A percentile compares a stretch with the other conserved stretches of the same genome.
These are phyloP conservation scores for Leucophora obtusa DNA, from an alignment of 2,888 invertebrate species.

Conservation along the genomic window DNA sequence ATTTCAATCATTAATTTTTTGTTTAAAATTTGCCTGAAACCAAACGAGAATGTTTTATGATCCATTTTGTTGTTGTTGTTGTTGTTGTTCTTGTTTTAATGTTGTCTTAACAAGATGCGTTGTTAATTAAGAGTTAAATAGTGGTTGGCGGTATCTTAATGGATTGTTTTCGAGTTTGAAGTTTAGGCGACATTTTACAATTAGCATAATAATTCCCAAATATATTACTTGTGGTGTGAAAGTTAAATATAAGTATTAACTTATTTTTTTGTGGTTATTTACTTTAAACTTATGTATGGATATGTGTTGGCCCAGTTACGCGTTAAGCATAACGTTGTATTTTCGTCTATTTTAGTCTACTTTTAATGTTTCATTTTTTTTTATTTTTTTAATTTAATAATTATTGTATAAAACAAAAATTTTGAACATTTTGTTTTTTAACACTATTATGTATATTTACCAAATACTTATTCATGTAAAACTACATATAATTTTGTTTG, in stretches of 20 bases:
- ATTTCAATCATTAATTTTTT: conserved; percentile 17
- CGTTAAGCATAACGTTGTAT: conserved; percentile 53
- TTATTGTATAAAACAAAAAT: not conserved
- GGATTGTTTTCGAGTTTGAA: not conserved
- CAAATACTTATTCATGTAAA: not conserved
- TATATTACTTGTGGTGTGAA: conserved; percentile 13
- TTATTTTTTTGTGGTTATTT: not conserved
- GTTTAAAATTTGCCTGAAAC: not conserved
- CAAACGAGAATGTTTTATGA: conserved; percentile 5
- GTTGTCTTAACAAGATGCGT: conserved; percentile 3
- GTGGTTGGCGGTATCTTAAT: not conserved
- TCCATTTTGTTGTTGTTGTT: not conserved
- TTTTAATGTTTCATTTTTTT: conserved; percentile 15
- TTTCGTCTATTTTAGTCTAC: not conserved
- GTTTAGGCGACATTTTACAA: not conserved
- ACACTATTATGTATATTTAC: not conserved
- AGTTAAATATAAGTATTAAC: conserved; percentile 28
- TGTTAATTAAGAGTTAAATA: conserved; percentile 14
- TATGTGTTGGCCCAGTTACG: conserved; percentile 66
- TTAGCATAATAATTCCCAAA: not conserved
- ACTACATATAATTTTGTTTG: not conserved
- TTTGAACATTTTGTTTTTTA: conserved; percentile 4
- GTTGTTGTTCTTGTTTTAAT: no score
- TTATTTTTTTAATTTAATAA: not conserved
- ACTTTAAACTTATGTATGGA: not conserved